These are phyloP conservation scores for Ormyrus labotus DNA, from an alignment of 2,888 invertebrate species.

Conservation along the genomic window DNA sequence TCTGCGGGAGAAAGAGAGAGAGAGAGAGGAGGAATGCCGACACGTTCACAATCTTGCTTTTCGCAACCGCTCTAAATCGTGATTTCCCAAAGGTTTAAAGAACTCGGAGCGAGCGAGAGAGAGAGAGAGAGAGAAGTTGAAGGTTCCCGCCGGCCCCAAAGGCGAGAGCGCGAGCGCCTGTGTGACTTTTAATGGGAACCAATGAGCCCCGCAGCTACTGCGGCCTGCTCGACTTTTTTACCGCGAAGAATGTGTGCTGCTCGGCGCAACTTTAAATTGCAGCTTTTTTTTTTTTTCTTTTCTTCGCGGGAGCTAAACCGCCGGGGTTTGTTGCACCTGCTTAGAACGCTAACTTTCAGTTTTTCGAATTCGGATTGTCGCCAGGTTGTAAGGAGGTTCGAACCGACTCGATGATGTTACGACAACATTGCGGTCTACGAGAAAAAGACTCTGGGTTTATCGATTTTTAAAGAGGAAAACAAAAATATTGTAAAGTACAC, in stretches of 20 bases:
- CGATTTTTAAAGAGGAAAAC: too few species aligned
- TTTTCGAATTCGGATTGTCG: too few species aligned
- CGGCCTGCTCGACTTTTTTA: constrained; percentile 21
- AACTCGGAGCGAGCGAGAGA: constrained; percentile 52
- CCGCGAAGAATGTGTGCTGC: constrained; percentile 26
- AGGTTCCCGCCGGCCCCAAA: constrained; percentile 32
- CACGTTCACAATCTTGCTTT: constrained; percentile 56
- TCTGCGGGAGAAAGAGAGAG: neutral
- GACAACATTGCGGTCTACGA: too few species aligned
- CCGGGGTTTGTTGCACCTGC: constrained; percentile 8
- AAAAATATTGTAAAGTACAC: too few species aligned
- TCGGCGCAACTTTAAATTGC: neutral
- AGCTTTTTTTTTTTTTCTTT: constrained; percentile 19
- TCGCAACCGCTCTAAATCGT: constrained; percentile 68
- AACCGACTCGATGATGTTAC: too few species aligned
- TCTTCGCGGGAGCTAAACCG: neutral
- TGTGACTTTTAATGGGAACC: constrained; percentile 50
- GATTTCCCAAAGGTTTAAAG: constrained; percentile 68
- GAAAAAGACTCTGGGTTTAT: too few species aligned
- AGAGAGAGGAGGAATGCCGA: neutral
- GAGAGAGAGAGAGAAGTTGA: constrained; percentile 33
- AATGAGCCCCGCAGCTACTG: neutral
- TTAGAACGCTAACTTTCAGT: too few species aligned
- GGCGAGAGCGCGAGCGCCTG: neutral
- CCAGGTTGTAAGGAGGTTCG: too few species aligned